A percentile compares a stretch with the other conserved stretches of the same genome.
phyloP scores from a whole-genome alignment of 2,797 vertebrate species.

The Tympanoctomys barrerae region DNA sequence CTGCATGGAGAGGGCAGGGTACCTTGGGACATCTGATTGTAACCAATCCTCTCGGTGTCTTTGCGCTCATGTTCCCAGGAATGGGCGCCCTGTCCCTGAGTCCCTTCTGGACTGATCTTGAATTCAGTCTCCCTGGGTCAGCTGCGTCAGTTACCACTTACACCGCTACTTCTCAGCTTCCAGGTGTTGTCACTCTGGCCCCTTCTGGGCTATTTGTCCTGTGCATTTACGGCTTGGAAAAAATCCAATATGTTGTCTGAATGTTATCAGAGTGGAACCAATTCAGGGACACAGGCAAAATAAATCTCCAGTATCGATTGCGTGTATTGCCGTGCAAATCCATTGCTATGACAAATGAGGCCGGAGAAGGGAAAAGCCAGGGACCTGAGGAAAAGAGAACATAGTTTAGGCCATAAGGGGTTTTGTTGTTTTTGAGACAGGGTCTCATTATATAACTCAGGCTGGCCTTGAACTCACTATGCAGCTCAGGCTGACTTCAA shows the following conservation, averaged over 20 bases:
- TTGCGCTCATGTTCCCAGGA: neutral
- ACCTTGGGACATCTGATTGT: neutral
- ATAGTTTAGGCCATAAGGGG: neutral
- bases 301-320: neutral
- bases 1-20: neutral
- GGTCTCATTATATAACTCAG: neutral
- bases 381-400: neutral
- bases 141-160: too few relatives aligned
- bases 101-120: neutral
- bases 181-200: neutral
- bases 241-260: constrained; percentile 10
- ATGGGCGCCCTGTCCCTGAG: neutral
- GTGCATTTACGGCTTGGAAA: constrained; percentile 19
- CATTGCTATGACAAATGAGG: constrained; percentile 33
- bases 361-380: neutral
- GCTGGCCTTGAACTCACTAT: neutral
- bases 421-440: neutral
- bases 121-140: neutral
- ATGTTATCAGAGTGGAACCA: constrained; percentile 33
- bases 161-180: neutral
- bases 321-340: constrained; percentile 17
- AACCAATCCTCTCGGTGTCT: neutral
- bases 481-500: neutral
- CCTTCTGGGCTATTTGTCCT: neutral
- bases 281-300: neutral